Conservation (phyloP, 2,113 vertebrate species). For the Menidia beryllina region DNA sequence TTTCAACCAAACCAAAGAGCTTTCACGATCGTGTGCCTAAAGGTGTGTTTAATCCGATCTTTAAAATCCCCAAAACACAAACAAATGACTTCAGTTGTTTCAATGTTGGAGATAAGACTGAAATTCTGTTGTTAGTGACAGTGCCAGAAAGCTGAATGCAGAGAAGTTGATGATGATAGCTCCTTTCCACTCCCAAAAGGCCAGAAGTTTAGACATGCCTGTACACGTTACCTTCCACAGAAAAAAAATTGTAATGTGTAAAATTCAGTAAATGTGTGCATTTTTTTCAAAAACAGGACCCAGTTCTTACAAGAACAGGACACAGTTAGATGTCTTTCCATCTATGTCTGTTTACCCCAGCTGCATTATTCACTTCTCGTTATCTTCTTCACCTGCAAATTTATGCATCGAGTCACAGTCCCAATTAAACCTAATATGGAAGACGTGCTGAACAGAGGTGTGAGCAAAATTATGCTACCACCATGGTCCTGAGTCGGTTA, state of each 20-base stretch:
- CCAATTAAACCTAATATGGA: conserved; percentile 3
- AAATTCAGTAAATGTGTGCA: not conserved
- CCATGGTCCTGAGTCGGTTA: conserved; percentile 15
- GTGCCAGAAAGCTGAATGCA: not conserved
- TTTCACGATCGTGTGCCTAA: not conserved
- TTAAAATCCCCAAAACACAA: not conserved
- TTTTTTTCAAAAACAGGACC: not conserved
- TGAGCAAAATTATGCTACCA: not conserved
- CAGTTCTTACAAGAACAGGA: not conserved
- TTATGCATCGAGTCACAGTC: conserved; percentile 5
- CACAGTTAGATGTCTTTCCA: not conserved
- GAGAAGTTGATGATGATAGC: not conserved
- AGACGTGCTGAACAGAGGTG: not conserved
- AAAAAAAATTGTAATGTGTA: not conserved
- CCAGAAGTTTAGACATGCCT: not conserved
- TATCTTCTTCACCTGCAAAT: conserved; percentile 9
- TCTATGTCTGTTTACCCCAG: not conserved
- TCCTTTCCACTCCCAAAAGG: not conserved
- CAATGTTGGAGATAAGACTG: not conserved
- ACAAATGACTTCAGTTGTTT: not conserved
- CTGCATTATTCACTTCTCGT: not conserved
- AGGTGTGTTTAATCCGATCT: not conserved
- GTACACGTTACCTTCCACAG: not conserved
- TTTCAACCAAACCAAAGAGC: too few relatives aligned
- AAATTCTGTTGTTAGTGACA: not conserved